These are phyloP conservation scores for Phrynocephalus vlangalii DNA, from an alignment of 2,797 vertebrate genomes.

Conservation along the genomic window DNA sequence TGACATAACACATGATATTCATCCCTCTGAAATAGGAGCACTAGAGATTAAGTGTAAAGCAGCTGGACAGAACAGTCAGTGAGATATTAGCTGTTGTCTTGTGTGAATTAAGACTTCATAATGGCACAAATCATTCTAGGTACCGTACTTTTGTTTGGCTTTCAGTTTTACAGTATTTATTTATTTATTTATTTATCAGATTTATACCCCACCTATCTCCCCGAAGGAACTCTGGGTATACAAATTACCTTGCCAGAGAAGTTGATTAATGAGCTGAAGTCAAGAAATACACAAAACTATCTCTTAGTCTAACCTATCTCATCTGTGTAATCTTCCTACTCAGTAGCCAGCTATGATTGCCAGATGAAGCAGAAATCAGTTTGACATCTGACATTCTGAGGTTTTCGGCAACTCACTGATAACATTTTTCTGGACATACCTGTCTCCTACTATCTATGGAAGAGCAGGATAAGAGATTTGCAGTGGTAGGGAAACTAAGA, in stretches of 20 bases:
- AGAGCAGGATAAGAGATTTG: background rate
- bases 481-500: background rate
- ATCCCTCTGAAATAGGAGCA: constrained; percentile 12
- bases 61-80: constrained; percentile 27
- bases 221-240: constrained; percentile 11
- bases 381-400: constrained; percentile 14
- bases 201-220: too few relatives aligned
- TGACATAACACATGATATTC: constrained; percentile 29
- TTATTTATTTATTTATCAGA: too few relatives aligned
- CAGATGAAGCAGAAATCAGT: background rate
- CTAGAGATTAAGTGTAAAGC: constrained; percentile 8
- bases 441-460: background rate
- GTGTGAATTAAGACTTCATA: constrained; percentile 62
- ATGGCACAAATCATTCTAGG: constrained; percentile 51
- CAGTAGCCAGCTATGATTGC: constrained; percentile 11
- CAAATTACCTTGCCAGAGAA: constrained; percentile 54
- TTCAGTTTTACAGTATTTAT: too few relatives aligned
- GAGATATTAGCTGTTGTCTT: constrained; percentile 53
- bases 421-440: background rate
- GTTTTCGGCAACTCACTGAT: background rate
- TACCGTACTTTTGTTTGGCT: background rate
- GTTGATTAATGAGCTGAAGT: constrained; percentile 55
- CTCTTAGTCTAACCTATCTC: constrained; percentile 39
- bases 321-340: constrained; percentile 17
- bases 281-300: constrained; percentile 44